Conservation (phyloP, 2,113 vertebrate genomes). For the Lanius collurio region DNA sequence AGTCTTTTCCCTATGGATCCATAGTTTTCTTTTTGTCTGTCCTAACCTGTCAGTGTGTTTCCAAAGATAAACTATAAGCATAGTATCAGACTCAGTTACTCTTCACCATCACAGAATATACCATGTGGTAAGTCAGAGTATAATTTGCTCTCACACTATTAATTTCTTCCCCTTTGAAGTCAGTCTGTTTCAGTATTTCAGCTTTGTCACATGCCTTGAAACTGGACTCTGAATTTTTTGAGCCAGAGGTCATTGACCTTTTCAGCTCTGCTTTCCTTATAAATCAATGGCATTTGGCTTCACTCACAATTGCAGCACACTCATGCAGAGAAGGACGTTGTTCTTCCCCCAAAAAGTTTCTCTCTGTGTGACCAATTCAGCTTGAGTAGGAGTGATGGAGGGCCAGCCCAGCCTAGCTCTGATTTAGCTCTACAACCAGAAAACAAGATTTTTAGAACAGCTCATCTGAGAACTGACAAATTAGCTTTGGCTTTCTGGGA, state of each 20-base stretch:
- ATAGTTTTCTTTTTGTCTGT: not conserved
- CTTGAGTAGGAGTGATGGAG: not conserved
- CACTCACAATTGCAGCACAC: not conserved
- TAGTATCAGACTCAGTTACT: not conserved
- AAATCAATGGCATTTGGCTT: not conserved
- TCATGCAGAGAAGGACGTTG: not conserved
- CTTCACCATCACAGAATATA: not conserved
- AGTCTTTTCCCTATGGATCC: not conserved
- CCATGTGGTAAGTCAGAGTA: not conserved
- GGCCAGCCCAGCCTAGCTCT: not conserved
- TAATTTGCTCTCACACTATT: not conserved
- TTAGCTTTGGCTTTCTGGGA: slow-evolving; percentile 17
- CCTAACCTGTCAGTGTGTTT: not conserved
- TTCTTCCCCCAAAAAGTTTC: not conserved
- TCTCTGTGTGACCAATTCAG: not conserved
- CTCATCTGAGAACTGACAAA: slow-evolving; percentile 2
- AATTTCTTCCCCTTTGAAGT: not conserved
- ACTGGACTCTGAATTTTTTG: not conserved
- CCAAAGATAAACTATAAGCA: not conserved
- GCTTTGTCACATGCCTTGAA: not conserved
- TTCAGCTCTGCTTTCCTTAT: slow-evolving; percentile 16
- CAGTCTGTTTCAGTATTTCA: not conserved
- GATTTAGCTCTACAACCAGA: not conserved
- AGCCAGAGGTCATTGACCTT: not conserved
- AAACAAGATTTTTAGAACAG: not conserved